Conservation (phyloP, 2,888 invertebrate species). For the Phyllotreta cruciferae region DNA sequence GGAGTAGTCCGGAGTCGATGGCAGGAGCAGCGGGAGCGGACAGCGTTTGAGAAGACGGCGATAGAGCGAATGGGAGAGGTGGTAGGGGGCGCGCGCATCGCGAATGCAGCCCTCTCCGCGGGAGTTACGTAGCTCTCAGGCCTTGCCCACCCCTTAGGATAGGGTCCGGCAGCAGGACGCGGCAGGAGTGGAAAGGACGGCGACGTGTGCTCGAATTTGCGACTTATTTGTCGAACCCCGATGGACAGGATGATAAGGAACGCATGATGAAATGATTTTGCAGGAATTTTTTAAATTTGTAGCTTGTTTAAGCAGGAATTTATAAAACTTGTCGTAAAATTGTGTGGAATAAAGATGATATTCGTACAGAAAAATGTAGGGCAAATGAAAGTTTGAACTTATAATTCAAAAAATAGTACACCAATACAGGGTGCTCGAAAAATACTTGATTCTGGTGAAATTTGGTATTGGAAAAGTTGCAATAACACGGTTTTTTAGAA, state of each 20-base stretch:
- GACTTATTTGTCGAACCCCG: conserved; percentile 21
- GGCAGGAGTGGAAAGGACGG: conserved; percentile 33
- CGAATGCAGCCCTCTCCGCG: conserved; percentile 49
- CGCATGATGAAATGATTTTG: not conserved
- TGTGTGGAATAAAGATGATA: too few relatives aligned
- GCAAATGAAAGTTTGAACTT: too few relatives aligned
- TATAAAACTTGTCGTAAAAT: too few relatives aligned
- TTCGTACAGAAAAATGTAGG: too few relatives aligned
- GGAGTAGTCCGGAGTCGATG: conserved; percentile 33
- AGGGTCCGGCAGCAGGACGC: conserved; percentile 39
- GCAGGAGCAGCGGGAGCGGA: conserved; percentile 44
- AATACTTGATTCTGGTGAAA: too few relatives aligned
- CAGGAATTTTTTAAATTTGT: not conserved
- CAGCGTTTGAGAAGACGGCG: conserved; percentile 56
- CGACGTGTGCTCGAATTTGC: conserved; percentile 21
- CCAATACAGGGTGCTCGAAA: too few relatives aligned
- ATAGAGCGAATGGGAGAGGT: conserved; percentile 41
- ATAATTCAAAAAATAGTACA: too few relatives aligned
- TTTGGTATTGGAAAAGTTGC: too few relatives aligned
- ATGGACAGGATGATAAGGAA: conserved; percentile 10
- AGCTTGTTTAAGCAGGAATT: too few relatives aligned
- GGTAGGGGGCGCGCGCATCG: conserved; percentile 57
- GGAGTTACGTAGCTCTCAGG: conserved; percentile 27
- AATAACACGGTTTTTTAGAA: too few relatives aligned
- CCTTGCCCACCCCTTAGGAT: conserved; percentile 43